These are phyloP conservation scores for Erythrocercus mccallii DNA, from an alignment of 2,113 vertebrate genomes.

Conservation along the genomic window DNA sequence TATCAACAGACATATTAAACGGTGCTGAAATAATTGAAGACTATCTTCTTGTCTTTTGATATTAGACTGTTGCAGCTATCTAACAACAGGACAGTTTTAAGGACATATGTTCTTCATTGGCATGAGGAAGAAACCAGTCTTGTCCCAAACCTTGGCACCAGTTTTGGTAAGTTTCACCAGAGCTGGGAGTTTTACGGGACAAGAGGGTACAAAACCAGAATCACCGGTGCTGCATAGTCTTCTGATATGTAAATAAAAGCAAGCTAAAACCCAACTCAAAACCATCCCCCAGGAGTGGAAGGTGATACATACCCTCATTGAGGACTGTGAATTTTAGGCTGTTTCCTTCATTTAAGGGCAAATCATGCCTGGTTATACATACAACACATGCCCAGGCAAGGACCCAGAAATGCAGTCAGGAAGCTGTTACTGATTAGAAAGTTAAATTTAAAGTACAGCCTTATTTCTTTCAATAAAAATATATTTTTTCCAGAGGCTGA, in stretches of 20 bases:
- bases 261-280: neutral
- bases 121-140: neutral
- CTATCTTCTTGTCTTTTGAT: neutral
- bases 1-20: neutral
- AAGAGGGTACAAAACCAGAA: neutral
- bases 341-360: neutral
- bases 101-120: neutral
- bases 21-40: neutral
- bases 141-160: neutral
- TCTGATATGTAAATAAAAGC: neutral
- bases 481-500: neutral
- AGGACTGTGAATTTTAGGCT: neutral
- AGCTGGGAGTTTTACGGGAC: neutral
- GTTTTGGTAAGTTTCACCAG: neutral
- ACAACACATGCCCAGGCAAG: neutral
- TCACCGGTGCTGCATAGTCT: neutral
- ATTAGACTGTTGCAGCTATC: neutral
- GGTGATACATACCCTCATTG: neutral
- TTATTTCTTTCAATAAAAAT: neutral
- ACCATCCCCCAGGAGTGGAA: neutral
- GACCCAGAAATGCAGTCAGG: neutral
- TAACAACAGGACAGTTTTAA: neutral
- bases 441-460: neutral
- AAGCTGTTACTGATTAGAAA: neutral
- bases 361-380: neutral